phyloP scores from a whole-genome alignment of 1,140 invertebrate genomes.

The Choristoneura fumiferana region DNA sequence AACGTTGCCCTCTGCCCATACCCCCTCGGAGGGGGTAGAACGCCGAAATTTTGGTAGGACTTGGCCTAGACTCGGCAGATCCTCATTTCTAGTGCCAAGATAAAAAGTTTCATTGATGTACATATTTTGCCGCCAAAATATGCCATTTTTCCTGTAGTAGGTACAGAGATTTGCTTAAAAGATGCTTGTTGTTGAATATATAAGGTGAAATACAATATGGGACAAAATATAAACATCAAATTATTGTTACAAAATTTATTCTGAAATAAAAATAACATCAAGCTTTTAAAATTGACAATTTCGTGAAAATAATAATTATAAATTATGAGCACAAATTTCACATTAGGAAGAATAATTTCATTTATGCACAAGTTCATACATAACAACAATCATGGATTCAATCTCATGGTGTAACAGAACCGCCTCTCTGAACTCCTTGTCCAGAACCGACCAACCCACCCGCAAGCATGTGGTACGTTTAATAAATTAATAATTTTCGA shows the following conservation, averaged over 20 bases:
- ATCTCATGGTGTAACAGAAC: constrained; percentile 31
- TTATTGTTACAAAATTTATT: constrained; percentile 70
- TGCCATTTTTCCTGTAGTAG: no score
- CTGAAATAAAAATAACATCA: constrained; percentile 75
- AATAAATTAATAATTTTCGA: constrained; percentile 16
- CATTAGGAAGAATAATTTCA: constrained; percentile 62
- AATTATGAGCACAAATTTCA: constrained; percentile 70
- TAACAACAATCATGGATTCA: constrained; percentile 44
- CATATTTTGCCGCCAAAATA: no score
- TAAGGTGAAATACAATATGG: no score
- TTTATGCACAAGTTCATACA: constrained; percentile 44
- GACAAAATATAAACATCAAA: constrained; percentile 16
- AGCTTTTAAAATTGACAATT: constrained; percentile 74
- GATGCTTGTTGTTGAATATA: no score
- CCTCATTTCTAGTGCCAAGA: no score
- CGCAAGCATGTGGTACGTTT: neutral
- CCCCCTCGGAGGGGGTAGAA: no score
- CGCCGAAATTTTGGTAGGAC: no score
- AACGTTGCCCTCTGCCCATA: no score
- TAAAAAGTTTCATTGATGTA: no score
- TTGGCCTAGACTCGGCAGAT: no score
- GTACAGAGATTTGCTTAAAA: no score
- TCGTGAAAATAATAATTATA: constrained; percentile 62
- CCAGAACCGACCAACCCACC: neutral
- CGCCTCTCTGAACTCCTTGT: neutral